Base-by-base conservation (phyloP, 1,140 invertebrate species). In the Ips typographus region DNA sequence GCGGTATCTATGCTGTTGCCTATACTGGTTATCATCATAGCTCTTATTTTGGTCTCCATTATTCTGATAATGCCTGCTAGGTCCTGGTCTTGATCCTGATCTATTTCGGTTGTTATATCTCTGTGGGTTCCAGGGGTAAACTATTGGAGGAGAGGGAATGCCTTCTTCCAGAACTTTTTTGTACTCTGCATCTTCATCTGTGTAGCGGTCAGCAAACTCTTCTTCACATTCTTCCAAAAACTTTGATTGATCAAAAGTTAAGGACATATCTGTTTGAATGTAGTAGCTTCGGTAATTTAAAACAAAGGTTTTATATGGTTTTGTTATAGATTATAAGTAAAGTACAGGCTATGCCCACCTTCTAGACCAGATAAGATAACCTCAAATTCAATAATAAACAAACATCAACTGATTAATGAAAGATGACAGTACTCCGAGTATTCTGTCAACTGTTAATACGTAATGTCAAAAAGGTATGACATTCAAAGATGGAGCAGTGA, bases 181-280 rank as follows among this genome's bases (percentile, higher is more conserved):
- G 58, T 74, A 80, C 44, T 80, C 77, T 40, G 57, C 40, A 65
- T 80, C 78, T 38, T 68, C 62, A 59, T 74, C 73, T 3, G 77
- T 78, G 57, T 71, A 80, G 71, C 77, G 44, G 55, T 79, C 74
- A 2, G 76, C 73, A 74, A 79, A 80, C 60, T 80, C 76, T 37
- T 72, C 40, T 38, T 73, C 60, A 57, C 78, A 80, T 73, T 79
- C 77, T 72, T 78, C 72, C 40, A 80, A 40, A 62, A 80, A 80
- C 22, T 65, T 66, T 68, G 72, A 8, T 71, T 80, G 77, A 22
- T 77, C 76, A 44, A 51, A 67, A 0, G 74, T 73, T 52, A 77
- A 71, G 37, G 65, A 39, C 66, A 64, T 65, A 44, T 60, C 44
- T n/a, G 44, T 47, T 47, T 6, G 5, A 47, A 47, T 47, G n/a